These are phyloP conservation scores for Trematocara marginatum DNA, from an alignment of 2,113 vertebrate genomes.

Conservation along the genomic window DNA sequence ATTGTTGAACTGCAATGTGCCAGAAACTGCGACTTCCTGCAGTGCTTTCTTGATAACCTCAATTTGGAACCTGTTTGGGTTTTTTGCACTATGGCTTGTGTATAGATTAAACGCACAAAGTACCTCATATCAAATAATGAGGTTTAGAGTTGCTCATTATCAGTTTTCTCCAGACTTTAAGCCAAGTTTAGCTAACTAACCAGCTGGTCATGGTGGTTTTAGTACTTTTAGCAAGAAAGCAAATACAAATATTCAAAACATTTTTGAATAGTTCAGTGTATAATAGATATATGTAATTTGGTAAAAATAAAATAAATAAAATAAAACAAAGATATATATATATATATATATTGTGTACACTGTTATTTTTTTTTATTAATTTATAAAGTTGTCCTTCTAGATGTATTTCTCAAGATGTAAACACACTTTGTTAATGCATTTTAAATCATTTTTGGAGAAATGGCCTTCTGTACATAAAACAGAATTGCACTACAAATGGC, in stretches of 20 bases:
- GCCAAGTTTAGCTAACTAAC: not conserved
- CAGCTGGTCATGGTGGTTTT: not conserved
- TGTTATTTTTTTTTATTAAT: not conserved
- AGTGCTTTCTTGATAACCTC: not conserved
- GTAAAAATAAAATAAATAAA: fast-evolving
- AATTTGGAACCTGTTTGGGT: not conserved
- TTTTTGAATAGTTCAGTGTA: not conserved
- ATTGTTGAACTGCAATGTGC: not conserved
- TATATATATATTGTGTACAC: not conserved
- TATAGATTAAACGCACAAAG: not conserved
- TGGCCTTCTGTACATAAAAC: not conserved
- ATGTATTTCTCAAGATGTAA: not conserved
- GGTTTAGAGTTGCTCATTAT: not conserved
- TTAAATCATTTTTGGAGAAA: not conserved
- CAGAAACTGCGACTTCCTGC: not conserved
- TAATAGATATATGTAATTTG: not conserved
- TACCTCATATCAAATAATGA: not conserved
- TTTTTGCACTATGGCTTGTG: not conserved
- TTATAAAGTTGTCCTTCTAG: not conserved
- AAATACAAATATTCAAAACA: not conserved
- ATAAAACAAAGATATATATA: not conserved
- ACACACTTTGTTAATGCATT: not conserved
- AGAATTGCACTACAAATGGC: not conserved
- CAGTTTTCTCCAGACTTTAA: not conserved
- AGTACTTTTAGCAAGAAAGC: not conserved